Evolutionary conservation across 2,888 invertebrate species (phyloP), one percentile per base, ranked within the genome.

Genomic region (Alsophila aescularia): DNA sequence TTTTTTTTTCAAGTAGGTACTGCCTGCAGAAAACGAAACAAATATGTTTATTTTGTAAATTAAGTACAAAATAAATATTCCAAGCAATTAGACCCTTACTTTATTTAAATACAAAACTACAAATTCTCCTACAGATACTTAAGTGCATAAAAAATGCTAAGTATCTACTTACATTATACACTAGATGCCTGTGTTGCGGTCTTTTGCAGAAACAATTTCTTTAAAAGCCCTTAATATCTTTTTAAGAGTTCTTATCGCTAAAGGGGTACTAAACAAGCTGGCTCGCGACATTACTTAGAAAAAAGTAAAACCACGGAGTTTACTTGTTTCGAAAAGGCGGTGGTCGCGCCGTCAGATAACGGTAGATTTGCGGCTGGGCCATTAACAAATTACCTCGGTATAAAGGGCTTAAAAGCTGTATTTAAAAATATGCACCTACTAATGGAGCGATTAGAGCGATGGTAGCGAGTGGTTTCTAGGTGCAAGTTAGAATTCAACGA

Each of bases 251-350:
- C 79, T 89, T 90, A 90, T 90, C 89, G 85, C 72, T 62, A 76
- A 84, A 80, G 81, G 81, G 82, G 79, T 84, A 83, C 77, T 88
- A 88, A 88, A 89, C 80, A 83, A 87, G 77, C 74, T 73, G 69
- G 73, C 75, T 77, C 76, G 82, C 71, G 73, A 85, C 89, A 86
- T 90, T 87, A 88, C 78, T 90, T 86, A 85, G 75, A 86, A 86
- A 85, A 73, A 67, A 85, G 83, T 79, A 76, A 84, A 81, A 74
- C 77, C 78, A 69, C 72, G 67, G 75, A 85, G 78, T 88, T 86
- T 83, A 83, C 83, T 87, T 87, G 85, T 87, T 90, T 89, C 83
- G 73, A 86, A 86, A 85, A 83, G 82, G 81, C 85, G 81, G 80
- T 80, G 80, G 80, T 66, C 73, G 81, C 70, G 79, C 76, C 79